Conservation (phyloP, 2,113 vertebrate genomes). For the Dasyornis broadbenti region DNA sequence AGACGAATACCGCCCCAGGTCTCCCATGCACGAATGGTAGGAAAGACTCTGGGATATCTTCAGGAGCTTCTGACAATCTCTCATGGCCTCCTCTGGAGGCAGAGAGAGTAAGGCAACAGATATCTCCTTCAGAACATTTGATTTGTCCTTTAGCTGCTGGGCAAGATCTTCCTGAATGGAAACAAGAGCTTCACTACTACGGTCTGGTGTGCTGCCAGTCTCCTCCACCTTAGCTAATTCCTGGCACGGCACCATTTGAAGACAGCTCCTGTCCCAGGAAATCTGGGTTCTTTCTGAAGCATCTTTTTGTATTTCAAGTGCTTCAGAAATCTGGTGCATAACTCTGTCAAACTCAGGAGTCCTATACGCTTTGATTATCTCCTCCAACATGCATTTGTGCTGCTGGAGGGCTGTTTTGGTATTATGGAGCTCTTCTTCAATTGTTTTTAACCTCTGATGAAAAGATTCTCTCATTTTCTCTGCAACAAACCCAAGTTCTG, state of each 20-base stretch:
- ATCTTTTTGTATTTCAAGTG: conserved; percentile 58
- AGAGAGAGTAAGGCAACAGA: conserved; percentile 78
- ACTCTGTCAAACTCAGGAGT: conserved; percentile 77
- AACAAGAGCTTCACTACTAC: conserved; percentile 65
- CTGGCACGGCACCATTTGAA: conserved; percentile 70
- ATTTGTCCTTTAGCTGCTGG: conserved; percentile 84
- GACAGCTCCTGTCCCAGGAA: conserved; percentile 57
- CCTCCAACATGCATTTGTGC: conserved; percentile 78
- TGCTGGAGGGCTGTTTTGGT: conserved; percentile 79
- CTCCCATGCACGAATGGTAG: conserved; percentile 58
- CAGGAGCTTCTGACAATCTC: conserved; percentile 72
- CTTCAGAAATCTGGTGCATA: conserved; percentile 77
- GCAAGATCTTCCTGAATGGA: conserved; percentile 81
- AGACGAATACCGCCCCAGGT: conserved; percentile 73
- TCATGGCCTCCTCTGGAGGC: conserved; percentile 54
- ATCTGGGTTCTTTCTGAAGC: conserved; percentile 34
- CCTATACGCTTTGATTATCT: conserved; percentile 76
- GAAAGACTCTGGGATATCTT: conserved; percentile 73
- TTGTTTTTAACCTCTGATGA: conserved; percentile 77
- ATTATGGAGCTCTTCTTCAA: conserved; percentile 81
- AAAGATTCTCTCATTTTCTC: conserved; percentile 84
- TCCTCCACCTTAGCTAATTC: conserved; percentile 72
- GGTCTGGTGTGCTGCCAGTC: conserved; percentile 22
- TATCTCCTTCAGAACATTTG: conserved; percentile 77
- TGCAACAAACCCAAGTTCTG: conserved; percentile 83